phyloP scores from a whole-genome alignment of 2,888 invertebrate species.

The Sclerodermus sp. region DNA sequence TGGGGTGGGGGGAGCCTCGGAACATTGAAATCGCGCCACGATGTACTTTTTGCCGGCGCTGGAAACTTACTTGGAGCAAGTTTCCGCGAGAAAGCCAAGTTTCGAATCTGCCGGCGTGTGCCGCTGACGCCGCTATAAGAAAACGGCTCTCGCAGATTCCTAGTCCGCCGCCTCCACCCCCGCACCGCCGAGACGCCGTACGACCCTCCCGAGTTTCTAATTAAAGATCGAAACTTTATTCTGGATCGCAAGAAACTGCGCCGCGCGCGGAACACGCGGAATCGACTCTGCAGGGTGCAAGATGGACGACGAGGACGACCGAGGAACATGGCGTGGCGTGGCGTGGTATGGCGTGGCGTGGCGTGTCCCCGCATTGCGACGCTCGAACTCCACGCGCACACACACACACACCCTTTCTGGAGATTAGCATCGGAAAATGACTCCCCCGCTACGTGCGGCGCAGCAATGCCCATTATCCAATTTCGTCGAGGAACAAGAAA shows the following conservation, averaged over 20 bases:
- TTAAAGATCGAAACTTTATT: conserved; percentile 52
- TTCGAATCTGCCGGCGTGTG: conserved; percentile 43
- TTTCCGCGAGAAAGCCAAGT: conserved; percentile 40
- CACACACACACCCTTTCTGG: no score
- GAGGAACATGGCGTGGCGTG: no score
- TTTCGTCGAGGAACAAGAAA: no score
- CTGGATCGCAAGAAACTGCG: conserved; percentile 19
- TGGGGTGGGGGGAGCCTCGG: conserved; percentile 13
- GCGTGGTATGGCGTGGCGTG: no score
- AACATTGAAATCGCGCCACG: conserved; percentile 37
- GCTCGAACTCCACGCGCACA: no score
- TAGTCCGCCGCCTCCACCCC: no score
- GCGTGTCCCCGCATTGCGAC: no score
- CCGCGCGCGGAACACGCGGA: no score
- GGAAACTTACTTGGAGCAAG: conserved; percentile 43
- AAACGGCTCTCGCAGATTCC: conserved; percentile 20
- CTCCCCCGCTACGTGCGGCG: no score
- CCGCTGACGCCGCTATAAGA: conserved; percentile 42
- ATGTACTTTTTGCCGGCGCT: conserved; percentile 37
- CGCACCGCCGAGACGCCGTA: conserved; percentile 23
- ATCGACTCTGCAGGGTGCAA: not conserved
- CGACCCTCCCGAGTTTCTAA: conserved; percentile 43
- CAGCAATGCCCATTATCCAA: no score
- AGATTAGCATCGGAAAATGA: no score
- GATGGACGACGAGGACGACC: not conserved